A percentile compares a stretch with the other conserved stretches of the same genome.
These are phyloP conservation scores for Agapornis canus DNA, from an alignment of 2,797 vertebrate genomes.

Conservation along the genomic window DNA sequence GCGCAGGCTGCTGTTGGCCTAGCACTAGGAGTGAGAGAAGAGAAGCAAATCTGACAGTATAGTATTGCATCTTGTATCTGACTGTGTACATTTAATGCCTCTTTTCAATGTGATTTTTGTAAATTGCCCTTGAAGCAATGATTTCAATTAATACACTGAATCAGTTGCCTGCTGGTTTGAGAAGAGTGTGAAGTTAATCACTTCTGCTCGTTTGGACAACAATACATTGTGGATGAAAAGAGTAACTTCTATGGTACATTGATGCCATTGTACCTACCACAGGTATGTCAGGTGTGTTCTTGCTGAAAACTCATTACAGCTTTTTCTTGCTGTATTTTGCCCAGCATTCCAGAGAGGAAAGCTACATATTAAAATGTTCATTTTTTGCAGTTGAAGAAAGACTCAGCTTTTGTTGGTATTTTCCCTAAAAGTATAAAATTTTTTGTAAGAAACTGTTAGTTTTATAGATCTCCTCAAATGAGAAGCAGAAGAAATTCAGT, in stretches of 20 bases:
- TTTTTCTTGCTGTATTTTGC: neutral
- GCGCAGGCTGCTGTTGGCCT: neutral
- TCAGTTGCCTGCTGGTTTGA: neutral
- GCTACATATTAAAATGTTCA: neutral
- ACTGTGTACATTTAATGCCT: neutral
- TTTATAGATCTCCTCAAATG: neutral
- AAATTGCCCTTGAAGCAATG: neutral
- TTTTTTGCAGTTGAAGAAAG: neutral
- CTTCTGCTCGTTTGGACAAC: slow-evolving; percentile 21
- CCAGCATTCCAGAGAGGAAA: neutral
- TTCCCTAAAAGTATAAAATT: neutral
- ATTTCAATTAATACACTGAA: slow-evolving; percentile 6
- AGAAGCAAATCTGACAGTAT: neutral
- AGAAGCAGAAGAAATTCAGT: neutral
- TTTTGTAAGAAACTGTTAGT: neutral
- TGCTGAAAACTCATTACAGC: neutral
- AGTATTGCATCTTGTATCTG: neutral
- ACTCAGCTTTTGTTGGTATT: neutral
- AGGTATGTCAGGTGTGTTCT: neutral
- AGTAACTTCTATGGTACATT: neutral
- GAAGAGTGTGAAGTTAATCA: slow-evolving; percentile 16
- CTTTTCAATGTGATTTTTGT: neutral
- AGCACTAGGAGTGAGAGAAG: neutral
- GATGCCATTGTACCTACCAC: neutral
- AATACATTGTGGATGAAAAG: neutral